phyloP scores from a whole-genome alignment of 2,797 vertebrate genomes.

The Acanthiza pusilla region DNA sequence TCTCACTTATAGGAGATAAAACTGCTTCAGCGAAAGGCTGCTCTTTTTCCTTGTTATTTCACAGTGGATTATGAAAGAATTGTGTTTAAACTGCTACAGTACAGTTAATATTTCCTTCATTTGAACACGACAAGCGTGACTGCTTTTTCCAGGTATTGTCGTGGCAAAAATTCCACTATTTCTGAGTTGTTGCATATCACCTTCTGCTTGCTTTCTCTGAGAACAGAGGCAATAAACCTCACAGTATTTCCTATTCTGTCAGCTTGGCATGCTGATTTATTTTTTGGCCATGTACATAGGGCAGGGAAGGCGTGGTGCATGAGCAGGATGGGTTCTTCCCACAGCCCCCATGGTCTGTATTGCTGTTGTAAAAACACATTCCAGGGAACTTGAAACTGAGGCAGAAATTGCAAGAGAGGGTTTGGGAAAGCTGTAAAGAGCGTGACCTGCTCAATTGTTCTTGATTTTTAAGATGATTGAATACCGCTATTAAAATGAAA shows the following conservation, averaged over 20 bases:
- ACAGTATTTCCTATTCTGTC: background rate
- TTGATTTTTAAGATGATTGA: background rate
- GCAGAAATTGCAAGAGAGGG: background rate
- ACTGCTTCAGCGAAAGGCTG: background rate
- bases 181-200: background rate
- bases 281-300: accelerated
- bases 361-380: background rate
- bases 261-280: background rate
- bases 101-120: background rate
- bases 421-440: background rate
- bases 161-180: background rate
- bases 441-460: background rate
- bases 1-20: background rate
- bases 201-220: background rate
- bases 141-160: background rate
- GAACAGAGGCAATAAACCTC: background rate
- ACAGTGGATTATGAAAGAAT: background rate
- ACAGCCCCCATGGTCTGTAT: background rate
- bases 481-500: background rate
- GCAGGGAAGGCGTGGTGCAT: background rate
- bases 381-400: background rate
- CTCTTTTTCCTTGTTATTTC: background rate
- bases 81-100: background rate
- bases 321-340: background rate
- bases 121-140: background rate